Percentiles rank a stretch among this genome's conserved stretches.
Conservation (phyloP, 1,140 invertebrate species). For the Drosophila ohnishii region DNA sequence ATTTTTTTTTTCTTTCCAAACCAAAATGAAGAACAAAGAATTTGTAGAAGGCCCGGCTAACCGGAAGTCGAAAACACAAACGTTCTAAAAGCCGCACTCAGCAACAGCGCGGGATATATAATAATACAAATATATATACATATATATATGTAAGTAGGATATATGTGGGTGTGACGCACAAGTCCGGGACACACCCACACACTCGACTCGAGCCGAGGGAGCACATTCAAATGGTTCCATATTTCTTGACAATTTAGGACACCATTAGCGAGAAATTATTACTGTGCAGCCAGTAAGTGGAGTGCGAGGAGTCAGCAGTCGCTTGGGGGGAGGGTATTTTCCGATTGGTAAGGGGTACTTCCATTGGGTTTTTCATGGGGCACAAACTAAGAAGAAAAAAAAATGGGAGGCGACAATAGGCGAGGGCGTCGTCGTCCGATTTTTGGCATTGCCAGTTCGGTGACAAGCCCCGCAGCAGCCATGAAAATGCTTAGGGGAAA, state of each 20-base stretch:
- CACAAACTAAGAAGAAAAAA: conserved; percentile 7
- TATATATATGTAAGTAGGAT: conserved; percentile 17
- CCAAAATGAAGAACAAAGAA: conserved; percentile 72
- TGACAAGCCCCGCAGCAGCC: conserved; percentile 50
- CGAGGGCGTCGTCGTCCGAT: conserved; percentile 24
- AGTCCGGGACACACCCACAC: conserved; percentile 57
- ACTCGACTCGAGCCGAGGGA: conserved; percentile 38
- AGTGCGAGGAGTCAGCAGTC: conserved; percentile 27
- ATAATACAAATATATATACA: conserved; percentile 7
- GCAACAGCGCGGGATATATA: conserved; percentile 48
- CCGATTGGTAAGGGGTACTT: not conserved
- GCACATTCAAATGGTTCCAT: conserved; percentile 80
- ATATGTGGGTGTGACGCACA: conserved; percentile 16
- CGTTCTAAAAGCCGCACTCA: conserved; percentile 79
- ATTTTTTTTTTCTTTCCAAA: conserved; percentile 30
- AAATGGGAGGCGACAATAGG: conserved; percentile 27
- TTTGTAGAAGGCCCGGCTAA: conserved; percentile 66
- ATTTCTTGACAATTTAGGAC: conserved; percentile 82
- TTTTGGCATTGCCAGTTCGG: conserved; percentile 62
- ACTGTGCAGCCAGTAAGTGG: conserved; percentile 59
- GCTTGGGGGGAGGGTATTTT: conserved; percentile 1
- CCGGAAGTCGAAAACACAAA: conserved; percentile 80
- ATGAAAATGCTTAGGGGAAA: conserved; percentile 41
- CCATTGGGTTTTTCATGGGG: conserved; percentile 11
- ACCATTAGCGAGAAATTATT: conserved; percentile 82